Evolutionary conservation across 2,888 invertebrate species (phyloP), one percentile per base, ranked within the genome.

Genomic region (Molorchus minor): DNA sequence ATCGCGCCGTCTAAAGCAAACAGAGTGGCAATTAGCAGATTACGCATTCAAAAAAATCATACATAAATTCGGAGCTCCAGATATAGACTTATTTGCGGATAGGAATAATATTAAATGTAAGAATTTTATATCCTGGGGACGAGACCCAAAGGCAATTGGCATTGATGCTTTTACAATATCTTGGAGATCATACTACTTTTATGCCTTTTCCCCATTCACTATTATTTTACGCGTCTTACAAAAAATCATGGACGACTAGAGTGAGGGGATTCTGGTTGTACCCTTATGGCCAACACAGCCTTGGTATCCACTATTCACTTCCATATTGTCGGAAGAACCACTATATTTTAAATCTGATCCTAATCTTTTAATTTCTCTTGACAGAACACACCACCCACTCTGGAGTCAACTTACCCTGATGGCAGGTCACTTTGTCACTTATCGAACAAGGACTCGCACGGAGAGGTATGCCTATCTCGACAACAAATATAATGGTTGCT

Each of bases 21-120:
- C 61, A 3, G 61, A 64, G 51, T 61, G 56, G 29, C 56, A 61
- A 44, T 36, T 64, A 49, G 59, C 46, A 40, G 17, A 38, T 17
- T 43, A 15, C 17, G 44, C 20, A 36, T 63, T 57, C 57, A 12
- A 56, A 36, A 1, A 44, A 51, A 58, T 54, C 3, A 25, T 25
- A 16, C 10, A 36, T 8, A 12, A 13, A 10, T 51, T 62, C 30
- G 44, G 35, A 8, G 8, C 8, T 3, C 58, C 58, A 7, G 51
- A 58, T 30, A 58, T 49, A 13, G 61, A 61, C 30, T 21, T 58
- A 30, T 61, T 61, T 51, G 58, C 62, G 1, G 33, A 45, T 13
- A 52, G 38, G 16, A 19, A 36, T 19, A 61, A 61, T 35, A 41
- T 10, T 17, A 61, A 56, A 41, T 55, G 38, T 25, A 3, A 17